Evolutionary conservation across 2,888 invertebrate genomes (phyloP), one percentile per base, ranked within the genome.

Genomic region (Ethmia dodecea): DNA sequence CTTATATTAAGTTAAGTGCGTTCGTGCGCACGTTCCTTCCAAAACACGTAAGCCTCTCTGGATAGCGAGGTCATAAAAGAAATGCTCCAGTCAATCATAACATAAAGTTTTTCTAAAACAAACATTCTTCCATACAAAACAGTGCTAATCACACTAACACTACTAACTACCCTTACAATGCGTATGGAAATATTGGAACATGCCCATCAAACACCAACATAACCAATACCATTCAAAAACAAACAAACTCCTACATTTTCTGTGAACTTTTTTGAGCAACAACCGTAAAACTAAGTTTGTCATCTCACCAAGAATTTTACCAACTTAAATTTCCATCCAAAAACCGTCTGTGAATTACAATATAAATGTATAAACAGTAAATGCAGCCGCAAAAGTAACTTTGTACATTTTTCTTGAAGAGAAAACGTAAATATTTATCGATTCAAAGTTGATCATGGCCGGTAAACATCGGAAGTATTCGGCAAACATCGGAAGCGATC

Each of bases 381-480:
- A 10, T 12, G 5, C 5, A 15, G 9, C 30, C 9, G 30, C 13
- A 30, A 20, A 20, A 3, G 9, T 13, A 33, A 13, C 11, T 28
- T 33, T 27, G 33, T 33, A n/a, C 5, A 15, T 9, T 13, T 3
- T 8, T 13, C 9, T 9, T 20, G 26, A 26, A 32, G 25, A 26
- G 16, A 28, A 28, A 28, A 10, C 10, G 9, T 28, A 27, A 33
- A 33, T 33, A 33, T 33, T 33, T 12, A 15, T 10, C 15, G 24
- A 35, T 35, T 35, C 9, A 3, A 15, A 18, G 35, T 35, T 30
- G 31, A 37, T 37, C 36, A 37, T 37, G 36, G 27, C 28, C 22
- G 31, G 34, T 24, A 20, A 18, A 38, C 31, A 18, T 25, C 30
- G 35, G 26, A 8, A 10, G 24, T 5, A 9, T 20, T 14, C 13